Evolutionary conservation across 2,888 invertebrate genomes (phyloP), one percentile per base, ranked within the genome.

Genomic region (Apamea anceps): DNA sequence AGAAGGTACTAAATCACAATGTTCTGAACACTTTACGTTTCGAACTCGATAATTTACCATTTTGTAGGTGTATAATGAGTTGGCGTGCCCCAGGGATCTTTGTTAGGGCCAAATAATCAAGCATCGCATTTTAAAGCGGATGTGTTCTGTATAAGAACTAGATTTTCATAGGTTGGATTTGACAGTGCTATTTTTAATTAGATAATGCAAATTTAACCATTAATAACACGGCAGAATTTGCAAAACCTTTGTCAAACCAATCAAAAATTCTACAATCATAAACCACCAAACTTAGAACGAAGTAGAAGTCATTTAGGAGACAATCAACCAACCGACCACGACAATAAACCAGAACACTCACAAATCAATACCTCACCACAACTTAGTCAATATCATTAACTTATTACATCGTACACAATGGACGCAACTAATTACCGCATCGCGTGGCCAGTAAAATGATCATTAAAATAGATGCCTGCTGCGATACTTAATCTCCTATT

Each of bases 361-460:
- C 12, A 66, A 75, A 73, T 74, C 71, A 62, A 71, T 73, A 67
- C 21, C 21, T 28, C 57, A 28, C 42, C 37, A 72, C 60, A 68
- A 62, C n/a, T 60, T 77, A 65, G 77, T 84, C 75, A 77, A 75
- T 65, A 65, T 82, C 68, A 75, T 82, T 75, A 70, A 60, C 68
- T 78, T 82, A 81, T 72, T 70, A 82, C 66, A 66, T 66, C 48
- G 32, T 66, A 77, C 68, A 45, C 66, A 75, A 72, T 51, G n/a
- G 45, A 65, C 51, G 42, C 37, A 57, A 48, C 76, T 86, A 76
- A 85, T 86, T 68, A 72, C 86, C 12, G 10, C n/a, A 86, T 82
- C 42, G 86, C 74, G 83, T 85, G 86, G 54, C 25, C 51, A 42
- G 75, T 68, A 62, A 85, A 86, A 77, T 66, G n/a, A 75, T 81